Evolutionary conservation across 2,113 vertebrate species (phyloP), one percentile per base, ranked within the genome.

Genomic region (Oncorhynchus gorbuscha): DNA sequence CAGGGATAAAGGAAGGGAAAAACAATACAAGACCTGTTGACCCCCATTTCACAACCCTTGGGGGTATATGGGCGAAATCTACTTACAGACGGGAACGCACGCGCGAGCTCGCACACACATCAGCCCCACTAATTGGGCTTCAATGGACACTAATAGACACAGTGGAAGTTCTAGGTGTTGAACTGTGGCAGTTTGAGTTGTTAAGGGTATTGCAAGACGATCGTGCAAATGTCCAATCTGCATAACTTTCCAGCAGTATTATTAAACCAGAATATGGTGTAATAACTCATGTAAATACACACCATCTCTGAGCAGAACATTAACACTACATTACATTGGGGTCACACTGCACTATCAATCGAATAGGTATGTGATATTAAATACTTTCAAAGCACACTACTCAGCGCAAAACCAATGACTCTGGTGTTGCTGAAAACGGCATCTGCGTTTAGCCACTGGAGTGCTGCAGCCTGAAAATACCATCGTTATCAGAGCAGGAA

Each of bases 21-120:
- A 92, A 90, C 90, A 90, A 89, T 88, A 92, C 87, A 84, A 90
- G 88, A 87, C 85, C 88, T 87, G 86, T 85, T 90, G 87, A 92
- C 88, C 90, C 80, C 84, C 81, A 91, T 92, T 91, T 90, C 87
- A 83, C 80, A 90, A 87, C 90, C 85, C 85, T 87, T 80, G 72
- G 82, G 87, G 89, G 73, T 83, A 84, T 83, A 83, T 80, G 75
- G 76, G 79, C 85, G 82, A 86, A 87, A 87, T 88, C 82, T 84
- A 89, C 88, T 88, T 90, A 85, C 82, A 87, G 81, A 78, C 76
- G 67, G 70, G 77, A 74, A 18, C 51, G 4, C 51, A 18, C 4
- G 9, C 9, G 9, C 39, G 9, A 45, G 18, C 51, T 18, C 51
- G 16, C 51, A 55, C 51, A 16, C 51, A 55, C 51, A 55, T 55